phyloP scores from a whole-genome alignment of 1,140 invertebrate genomes.

The Heliconius hewitsoni region DNA sequence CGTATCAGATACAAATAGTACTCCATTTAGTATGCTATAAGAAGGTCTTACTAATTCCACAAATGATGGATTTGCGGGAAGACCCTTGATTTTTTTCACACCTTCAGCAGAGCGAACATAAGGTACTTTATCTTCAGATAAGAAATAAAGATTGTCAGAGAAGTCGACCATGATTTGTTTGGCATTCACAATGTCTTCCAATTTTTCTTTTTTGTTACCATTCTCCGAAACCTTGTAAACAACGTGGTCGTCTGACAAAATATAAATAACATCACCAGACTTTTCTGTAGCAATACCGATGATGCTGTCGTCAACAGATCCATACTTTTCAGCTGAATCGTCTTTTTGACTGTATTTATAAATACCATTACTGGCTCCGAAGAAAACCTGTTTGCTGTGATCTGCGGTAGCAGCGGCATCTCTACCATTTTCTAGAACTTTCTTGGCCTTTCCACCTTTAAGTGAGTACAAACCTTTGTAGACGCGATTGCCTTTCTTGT shows the following conservation, averaged over 20 bases:
- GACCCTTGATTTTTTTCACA: constrained; percentile 48
- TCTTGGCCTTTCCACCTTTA: constrained; percentile 39
- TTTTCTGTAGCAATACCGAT: constrained; percentile 55
- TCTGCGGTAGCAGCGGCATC: constrained; percentile 50
- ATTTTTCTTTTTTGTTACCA: constrained; percentile 54
- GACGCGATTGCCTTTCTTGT: constrained; percentile 42
- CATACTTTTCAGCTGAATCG: constrained; percentile 57
- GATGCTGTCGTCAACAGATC: constrained; percentile 54
- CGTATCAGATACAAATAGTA: constrained; percentile 45
- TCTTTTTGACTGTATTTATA: constrained; percentile 52
- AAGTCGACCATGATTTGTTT: constrained; percentile 59
- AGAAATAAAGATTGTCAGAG: constrained; percentile 57
- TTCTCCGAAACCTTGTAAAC: constrained; percentile 57
- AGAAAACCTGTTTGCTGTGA: constrained; percentile 51
- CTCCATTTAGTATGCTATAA: constrained; percentile 47
- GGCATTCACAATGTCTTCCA: constrained; percentile 48
- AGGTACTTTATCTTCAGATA: constrained; percentile 48
- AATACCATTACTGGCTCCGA: constrained; percentile 58
- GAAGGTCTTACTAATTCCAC: constrained; percentile 51
- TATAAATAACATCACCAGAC: constrained; percentile 52
- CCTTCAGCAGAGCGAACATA: constrained; percentile 45
- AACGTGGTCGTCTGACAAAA: constrained; percentile 52
- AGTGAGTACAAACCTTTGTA: constrained; percentile 1
- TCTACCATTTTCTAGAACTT: constrained; percentile 58
- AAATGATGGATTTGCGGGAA: constrained; percentile 43